A percentile compares a stretch with the other conserved stretches of the same genome.
Evolutionary conservation across 2,113 vertebrate genomes (phyloP).

Genomic region (Charadrius vociferus): DNA sequence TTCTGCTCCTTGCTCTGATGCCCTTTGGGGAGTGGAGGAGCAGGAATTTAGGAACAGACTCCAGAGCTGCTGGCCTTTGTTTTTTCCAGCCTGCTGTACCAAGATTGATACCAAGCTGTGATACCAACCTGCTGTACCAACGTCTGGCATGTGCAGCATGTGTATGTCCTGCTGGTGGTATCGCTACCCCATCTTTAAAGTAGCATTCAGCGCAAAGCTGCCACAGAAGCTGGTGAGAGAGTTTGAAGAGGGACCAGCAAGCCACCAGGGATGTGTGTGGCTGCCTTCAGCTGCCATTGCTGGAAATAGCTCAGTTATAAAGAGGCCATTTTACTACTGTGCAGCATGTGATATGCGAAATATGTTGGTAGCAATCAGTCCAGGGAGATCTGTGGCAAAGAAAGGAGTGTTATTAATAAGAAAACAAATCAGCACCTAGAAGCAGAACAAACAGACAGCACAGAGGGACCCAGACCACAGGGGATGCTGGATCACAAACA

Average conservation of each 20-base stretch:
- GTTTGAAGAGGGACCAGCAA: neutral
- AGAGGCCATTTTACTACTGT: neutral
- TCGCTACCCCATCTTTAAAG: neutral
- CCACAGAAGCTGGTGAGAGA: neutral
- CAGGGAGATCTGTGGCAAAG: neutral
- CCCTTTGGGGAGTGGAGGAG: neutral
- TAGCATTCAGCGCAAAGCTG: neutral
- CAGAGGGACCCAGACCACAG: neutral
- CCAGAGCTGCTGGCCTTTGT: neutral
- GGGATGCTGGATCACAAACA: neutral
- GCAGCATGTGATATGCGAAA: neutral
- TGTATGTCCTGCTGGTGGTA: neutral
- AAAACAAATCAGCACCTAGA: conserved; percentile 6
- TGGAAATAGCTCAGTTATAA: neutral
- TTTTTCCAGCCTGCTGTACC: neutral
- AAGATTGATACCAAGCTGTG: neutral
- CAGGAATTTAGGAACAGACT: neutral
- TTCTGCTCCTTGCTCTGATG: neutral
- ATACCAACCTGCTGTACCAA: neutral
- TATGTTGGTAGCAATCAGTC: neutral
- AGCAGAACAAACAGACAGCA: neutral
- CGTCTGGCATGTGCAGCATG: rapidly evolving
- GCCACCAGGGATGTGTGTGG: neutral
- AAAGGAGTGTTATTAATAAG: neutral
- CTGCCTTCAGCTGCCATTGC: neutral